Percentiles rank a stretch among this genome's conserved stretches.
Evolutionary conservation across 1,140 invertebrate species (phyloP).

Genomic region (Zelostemma sp.): DNA sequence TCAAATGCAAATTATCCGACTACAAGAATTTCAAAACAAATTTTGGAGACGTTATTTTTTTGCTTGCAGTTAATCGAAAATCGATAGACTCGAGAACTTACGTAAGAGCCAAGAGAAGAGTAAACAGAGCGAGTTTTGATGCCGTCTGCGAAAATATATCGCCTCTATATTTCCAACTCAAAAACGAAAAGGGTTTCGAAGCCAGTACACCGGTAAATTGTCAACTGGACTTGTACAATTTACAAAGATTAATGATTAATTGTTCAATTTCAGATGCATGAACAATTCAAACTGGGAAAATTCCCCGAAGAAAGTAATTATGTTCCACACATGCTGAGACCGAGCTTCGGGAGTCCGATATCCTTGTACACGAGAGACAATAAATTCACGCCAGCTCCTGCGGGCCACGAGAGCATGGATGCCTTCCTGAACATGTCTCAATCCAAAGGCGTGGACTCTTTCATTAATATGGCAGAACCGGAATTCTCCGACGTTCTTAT

Average conservation of each 20-base stretch:
- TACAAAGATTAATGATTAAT: not conserved
- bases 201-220: slow-evolving; percentile 23
- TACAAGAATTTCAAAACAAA: no score
- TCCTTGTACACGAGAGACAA: not conserved
- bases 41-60: no score
- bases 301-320: slow-evolving; percentile 4
- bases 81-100: slow-evolving; percentile 68
- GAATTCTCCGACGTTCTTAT: slow-evolving; percentile 57
- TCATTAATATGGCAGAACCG: slow-evolving; percentile 58
- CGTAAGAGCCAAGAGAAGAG: slow-evolving; percentile 65
- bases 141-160: slow-evolving; percentile 57
- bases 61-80: slow-evolving; percentile 46
- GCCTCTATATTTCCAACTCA: slow-evolving; percentile 19
- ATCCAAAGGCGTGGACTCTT: slow-evolving; percentile 61
- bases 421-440: slow-evolving; percentile 59
- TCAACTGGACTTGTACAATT: not conserved
- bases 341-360: slow-evolving; percentile 13
- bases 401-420: slow-evolving; percentile 62
- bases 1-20: no score
- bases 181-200: slow-evolving; percentile 3
- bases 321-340: slow-evolving; percentile 39
- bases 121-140: slow-evolving; percentile 62
- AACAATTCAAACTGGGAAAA: not conserved
- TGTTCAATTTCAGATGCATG: not conserved
- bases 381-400: not conserved